phyloP scores from a whole-genome alignment of 2,888 invertebrate genomes.

The Eristalis arbustorum region DNA sequence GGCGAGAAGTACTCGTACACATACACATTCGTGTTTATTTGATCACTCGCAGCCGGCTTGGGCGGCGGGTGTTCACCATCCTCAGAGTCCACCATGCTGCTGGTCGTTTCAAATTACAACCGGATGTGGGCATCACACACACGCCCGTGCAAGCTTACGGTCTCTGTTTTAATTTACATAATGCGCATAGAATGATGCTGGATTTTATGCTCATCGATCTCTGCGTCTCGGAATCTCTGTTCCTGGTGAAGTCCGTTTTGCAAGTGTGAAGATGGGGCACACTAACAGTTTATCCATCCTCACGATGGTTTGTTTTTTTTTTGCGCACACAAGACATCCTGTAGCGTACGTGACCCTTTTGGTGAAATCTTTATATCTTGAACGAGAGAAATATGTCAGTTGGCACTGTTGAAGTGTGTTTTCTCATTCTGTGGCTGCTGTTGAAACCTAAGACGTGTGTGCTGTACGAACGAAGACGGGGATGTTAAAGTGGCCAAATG shows the following conservation, averaged over 20 bases:
- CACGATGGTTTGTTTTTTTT: slow-evolving; percentile 41
- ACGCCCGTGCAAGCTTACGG: neutral
- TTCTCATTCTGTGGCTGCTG: slow-evolving; percentile 24
- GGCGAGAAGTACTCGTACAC: slow-evolving; percentile 29
- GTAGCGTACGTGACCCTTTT: slow-evolving; percentile 65
- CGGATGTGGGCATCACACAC: neutral
- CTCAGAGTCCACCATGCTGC: slow-evolving; percentile 13
- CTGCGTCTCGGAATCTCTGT: slow-evolving; percentile 29
- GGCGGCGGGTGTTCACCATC: neutral
- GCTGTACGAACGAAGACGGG: slow-evolving; percentile 31
- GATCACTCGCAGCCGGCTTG: slow-evolving; percentile 23
- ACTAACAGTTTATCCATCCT: slow-evolving; percentile 58
- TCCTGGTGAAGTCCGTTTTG: slow-evolving; percentile 58
- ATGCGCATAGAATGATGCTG: slow-evolving; percentile 35
- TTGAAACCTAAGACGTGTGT: slow-evolving; percentile 64
- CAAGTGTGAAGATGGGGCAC: slow-evolving; percentile 58
- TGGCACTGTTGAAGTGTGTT: slow-evolving; percentile 37
- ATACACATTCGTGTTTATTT: slow-evolving; percentile 48
- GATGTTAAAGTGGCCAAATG: slow-evolving; percentile 61
- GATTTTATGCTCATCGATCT: slow-evolving; percentile 45
- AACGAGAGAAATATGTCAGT: slow-evolving; percentile 63
- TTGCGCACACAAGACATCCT: slow-evolving; percentile 62
- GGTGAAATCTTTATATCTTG: slow-evolving; percentile 58
- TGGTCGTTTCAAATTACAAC: slow-evolving; percentile 59
- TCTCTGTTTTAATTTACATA: slow-evolving; percentile 2